Percentiles rank a stretch among this genome's conserved stretches.
Evolutionary conservation across 2,113 vertebrate species (phyloP).

Genomic region (Equus przewalskii): DNA sequence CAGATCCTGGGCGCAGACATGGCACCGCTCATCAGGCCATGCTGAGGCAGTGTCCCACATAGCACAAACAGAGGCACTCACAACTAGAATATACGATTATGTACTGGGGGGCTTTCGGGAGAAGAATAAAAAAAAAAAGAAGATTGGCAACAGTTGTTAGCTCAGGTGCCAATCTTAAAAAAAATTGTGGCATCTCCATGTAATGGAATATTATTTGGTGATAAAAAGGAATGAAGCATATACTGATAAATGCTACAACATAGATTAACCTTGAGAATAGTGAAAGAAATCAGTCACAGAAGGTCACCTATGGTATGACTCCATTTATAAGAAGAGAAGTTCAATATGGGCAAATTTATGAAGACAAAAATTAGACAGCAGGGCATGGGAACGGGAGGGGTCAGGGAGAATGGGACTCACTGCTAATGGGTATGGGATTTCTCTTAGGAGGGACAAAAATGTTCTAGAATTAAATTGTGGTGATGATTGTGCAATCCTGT

Average conservation of each 20-base stretch:
- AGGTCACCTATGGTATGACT: neutral
- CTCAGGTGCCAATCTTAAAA: no score
- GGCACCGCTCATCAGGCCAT: no score
- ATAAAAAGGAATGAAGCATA: neutral
- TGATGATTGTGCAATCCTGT: neutral
- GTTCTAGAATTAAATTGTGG: conserved; percentile 13
- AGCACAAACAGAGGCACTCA: no score
- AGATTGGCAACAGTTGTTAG: no score
- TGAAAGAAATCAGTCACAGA: neutral
- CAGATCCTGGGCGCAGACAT: no score
- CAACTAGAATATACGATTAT: no score
- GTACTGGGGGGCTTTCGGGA: no score
- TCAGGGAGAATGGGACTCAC: neutral
- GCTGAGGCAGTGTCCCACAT: no score
- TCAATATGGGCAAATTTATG: neutral
- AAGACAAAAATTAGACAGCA: neutral
- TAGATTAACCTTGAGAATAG: neutral
- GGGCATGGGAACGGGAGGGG: rapidly evolving
- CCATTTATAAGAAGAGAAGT: neutral
- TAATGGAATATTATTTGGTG: neutral
- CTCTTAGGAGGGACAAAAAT: neutral
- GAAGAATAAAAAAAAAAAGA: no score
- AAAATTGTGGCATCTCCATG: neutral
- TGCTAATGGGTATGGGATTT: neutral
- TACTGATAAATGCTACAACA: neutral